Base-by-base conservation (phyloP, 2,113 vertebrate genomes). In the Climacteris rufus region DNA sequence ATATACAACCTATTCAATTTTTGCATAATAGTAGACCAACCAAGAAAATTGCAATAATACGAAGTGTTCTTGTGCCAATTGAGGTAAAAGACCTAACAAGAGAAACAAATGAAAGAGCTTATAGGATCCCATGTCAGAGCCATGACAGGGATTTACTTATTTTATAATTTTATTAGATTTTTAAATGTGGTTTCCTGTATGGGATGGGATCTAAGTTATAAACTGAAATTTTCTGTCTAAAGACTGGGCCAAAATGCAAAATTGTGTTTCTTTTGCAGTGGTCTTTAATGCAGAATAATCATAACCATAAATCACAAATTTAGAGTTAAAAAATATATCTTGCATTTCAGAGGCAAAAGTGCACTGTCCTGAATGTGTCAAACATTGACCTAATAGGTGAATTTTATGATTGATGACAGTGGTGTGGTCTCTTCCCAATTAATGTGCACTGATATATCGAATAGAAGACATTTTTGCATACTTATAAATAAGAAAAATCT, bases 321-420 rank as follows among this genome's bases (percentile, higher is more conserved):
- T 33, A 25, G 21, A 65, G 24, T 33, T 47, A n/a, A 89, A 87
- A 89, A 33, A 49, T 5, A 4, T 27, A 35, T 9, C 5, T 71
- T 2, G 0, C 8, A 27, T 22, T 74, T 91, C 39, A 69, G 27
- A 49, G 5, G 2, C 18, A 35, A 27, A 28, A 65, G 2, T 0
- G 0, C 5, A 25, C 22, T 65, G 18, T 35, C 16, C 8, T 52
- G 24, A 59, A 23, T 0, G 0, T 1, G 1, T 5, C 10, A 22
- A 25, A 12, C 1, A 7, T 37, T 86, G 23, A 65, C 2, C 9
- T 47, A 71, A 42, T 4, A 53, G 2, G 6, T 78, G 16, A 65
- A n/a, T 79, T 85, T 94, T 59, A 54, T 37, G n/a, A 80, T 7
- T 44, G 15, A 4, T 74, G 33, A 40, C 11, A 54, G 12, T 13